These are phyloP conservation scores for Cichladusa arquata DNA, from an alignment of 2,113 vertebrate species.

Conservation along the genomic window DNA sequence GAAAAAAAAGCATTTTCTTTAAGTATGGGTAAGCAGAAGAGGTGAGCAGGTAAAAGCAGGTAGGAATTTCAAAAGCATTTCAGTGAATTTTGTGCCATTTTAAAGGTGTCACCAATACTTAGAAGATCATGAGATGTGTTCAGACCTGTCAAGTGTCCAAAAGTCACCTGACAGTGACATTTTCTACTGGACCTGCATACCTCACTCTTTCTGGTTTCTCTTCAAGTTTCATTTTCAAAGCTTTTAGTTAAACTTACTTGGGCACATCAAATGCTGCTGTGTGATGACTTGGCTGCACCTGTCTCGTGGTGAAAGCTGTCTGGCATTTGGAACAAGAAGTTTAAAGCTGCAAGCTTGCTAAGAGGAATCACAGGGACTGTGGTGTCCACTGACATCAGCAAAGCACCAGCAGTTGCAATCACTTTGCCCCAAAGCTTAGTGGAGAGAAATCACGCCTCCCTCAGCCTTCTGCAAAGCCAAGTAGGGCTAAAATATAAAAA, in stretches of 20 bases:
- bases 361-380: fast-evolving
- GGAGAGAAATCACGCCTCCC: fast-evolving
- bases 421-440: neutral
- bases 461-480: neutral
- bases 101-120: neutral
- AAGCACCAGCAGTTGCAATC: neutral
- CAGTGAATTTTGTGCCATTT: neutral
- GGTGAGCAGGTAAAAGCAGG: neutral
- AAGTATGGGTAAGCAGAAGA: neutral
- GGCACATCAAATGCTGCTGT: neutral
- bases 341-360: neutral
- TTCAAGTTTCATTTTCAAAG: neutral
- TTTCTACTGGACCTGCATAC: neutral
- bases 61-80: neutral
- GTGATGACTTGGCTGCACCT: neutral
- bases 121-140: neutral
- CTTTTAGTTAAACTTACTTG: neutral
- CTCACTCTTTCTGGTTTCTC: neutral
- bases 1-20: neutral
- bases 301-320: neutral
- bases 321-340: neutral
- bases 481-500: neutral
- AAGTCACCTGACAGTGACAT: neutral
- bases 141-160: neutral
- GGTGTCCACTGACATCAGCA: neutral